Base-by-base conservation (phyloP, 2,113 vertebrate species). In the Engraulis encrasicolus region DNA sequence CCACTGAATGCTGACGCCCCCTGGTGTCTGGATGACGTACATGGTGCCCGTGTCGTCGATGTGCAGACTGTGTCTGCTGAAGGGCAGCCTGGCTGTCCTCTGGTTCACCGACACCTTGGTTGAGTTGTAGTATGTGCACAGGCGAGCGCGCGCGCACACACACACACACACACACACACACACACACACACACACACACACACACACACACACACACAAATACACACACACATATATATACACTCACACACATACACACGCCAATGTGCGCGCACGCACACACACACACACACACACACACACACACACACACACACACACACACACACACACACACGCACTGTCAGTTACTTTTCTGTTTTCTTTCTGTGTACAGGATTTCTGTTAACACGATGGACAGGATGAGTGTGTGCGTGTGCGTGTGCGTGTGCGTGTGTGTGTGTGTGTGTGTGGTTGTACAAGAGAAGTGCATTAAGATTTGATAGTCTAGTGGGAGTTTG, bases 1-100 rank as follows among this genome's bases (percentile, higher is more conserved):
- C 98, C 98, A 99, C 87, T 97, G 97, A 85, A 99, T 96, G 86
- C 90, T 96, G 49, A 99, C 92, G 2, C 97, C 96, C n/a, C 96
- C 94, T 79, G 98, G 97, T 27, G 98, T 99, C 31, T 95, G 94
- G 86, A 99, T 91, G 23, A 96, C 91, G 74, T 99, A 99, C 97
- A 99, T 98, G 52, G 95, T 96, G 54, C 98, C 98, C 19, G 98
- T 99, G 87, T 99, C 98, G 83, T 98, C 97, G 90, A 99, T 92
- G 48, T 91, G 94, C 81, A 99, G 90, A 4, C 95, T 95, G 81
- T 96, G 93, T 86, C 94, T 96, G 54, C 95, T 96, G 89, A 98
- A 98, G 0, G 98, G 98, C 66, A 99, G 91, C 78, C 96, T 91
- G 0, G 92, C 96, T 40, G 92, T 92, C 85, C 95, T 87, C 91